Evolutionary conservation across 1,140 invertebrate species (phyloP), one percentile per base, ranked within the genome.

Genomic region (Eciton burchellii): DNA sequence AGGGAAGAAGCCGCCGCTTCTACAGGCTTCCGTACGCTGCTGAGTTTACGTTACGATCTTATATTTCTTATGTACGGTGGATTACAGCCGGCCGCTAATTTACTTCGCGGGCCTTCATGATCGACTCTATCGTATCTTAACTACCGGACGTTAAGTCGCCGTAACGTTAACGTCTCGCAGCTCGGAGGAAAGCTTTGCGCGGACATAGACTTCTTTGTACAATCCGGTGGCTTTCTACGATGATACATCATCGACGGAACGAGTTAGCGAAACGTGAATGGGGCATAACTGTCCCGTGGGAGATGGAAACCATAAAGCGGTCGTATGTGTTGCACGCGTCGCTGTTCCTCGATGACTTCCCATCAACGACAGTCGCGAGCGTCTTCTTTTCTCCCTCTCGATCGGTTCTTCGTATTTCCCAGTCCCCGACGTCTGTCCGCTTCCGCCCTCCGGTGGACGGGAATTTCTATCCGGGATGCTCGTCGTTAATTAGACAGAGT

Each of bases 31-130:
- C 41, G 43, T 85, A 76, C 81, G 62, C 86, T 65, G 72, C 81
- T 57, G 57, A 88, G 86, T 88, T 88, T 88, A 88, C 81, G 72
- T 81, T 56, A n/a, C 54, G 59, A 68, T 88, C 82, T 57, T 77
- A 84, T 88, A 84, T 72, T 87, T n/a, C n/a, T 88, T 88, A 88
- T 59, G 65, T 60, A 60, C n/a, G n/a, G n/a, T n/a, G n/a, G n/a
- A n/a, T n/a, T n/a, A n/a, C n/a, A n/a, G n/a, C n/a, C 47, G 57
- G 35, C 35, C 85, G 81, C 70, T 73, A 87, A 87, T 87, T 86
- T 87, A 87, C 84, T 81, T 47, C 29, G 57, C 85, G 71, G 71
- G 84, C 19, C 52, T 41, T 45, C 74, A 24, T 14, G 62, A 14
- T n/a, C 57, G 70, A 84, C 54, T 84, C 87, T 63, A 76, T 54